A percentile compares a stretch with the other conserved stretches of the same genome.
Evolutionary conservation across 2,113 vertebrate genomes (phyloP).

Genomic region (Herpetotheres cachinnans): DNA sequence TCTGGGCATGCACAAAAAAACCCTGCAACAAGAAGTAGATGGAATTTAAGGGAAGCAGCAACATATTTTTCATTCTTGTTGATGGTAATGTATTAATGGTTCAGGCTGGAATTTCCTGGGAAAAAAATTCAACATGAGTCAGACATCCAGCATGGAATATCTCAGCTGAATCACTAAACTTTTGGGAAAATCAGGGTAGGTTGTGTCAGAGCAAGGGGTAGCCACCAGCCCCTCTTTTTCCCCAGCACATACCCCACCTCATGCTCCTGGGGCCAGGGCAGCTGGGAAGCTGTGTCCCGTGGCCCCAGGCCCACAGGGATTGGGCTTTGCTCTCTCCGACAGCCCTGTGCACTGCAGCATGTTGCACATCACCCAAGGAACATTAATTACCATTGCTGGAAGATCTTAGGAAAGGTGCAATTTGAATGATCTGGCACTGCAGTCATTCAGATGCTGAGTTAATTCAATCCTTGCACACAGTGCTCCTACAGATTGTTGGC

Average conservation of each 20-base stretch:
- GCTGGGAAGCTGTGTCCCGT: fast-evolving
- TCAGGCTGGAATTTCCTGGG: background rate
- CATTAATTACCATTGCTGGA: slow-evolving; percentile 41
- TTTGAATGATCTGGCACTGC: slow-evolving; percentile 53
- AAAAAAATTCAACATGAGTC: background rate
- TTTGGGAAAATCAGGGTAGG: background rate
- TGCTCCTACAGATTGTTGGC: slow-evolving; percentile 66
- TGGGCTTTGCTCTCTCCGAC: background rate
- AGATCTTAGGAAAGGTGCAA: slow-evolving; percentile 38
- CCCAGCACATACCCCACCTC: fast-evolving
- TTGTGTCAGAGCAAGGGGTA: background rate
- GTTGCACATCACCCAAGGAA: background rate
- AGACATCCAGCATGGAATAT: background rate
- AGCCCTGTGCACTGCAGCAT: background rate
- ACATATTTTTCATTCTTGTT: background rate
- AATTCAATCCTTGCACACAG: slow-evolving; percentile 59
- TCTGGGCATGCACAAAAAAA: background rate
- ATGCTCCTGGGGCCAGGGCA: fast-evolving
- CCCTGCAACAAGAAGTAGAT: background rate
- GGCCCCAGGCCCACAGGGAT: background rate
- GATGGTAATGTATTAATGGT: background rate
- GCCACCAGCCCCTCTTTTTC: background rate
- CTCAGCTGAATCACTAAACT: background rate
- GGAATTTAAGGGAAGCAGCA: background rate
- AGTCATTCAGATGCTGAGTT: slow-evolving; percentile 57